Percentiles rank a stretch among this genome's conserved stretches.
phyloP scores from a whole-genome alignment of 2,888 invertebrate genomes.

The Sarcophaga caerulescens region DNA sequence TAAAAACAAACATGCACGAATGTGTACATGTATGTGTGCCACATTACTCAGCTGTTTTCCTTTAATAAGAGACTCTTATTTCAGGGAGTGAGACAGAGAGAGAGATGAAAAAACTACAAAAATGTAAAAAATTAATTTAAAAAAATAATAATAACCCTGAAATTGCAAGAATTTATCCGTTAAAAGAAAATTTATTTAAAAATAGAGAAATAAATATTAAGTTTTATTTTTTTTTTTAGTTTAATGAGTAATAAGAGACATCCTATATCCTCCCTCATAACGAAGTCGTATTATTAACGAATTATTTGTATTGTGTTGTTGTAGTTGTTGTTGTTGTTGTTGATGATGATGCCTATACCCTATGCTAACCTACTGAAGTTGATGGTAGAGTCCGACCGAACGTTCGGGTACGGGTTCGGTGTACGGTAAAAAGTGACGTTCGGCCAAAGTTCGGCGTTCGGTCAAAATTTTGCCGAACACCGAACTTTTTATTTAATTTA shows the following conservation, averaged over 20 bases:
- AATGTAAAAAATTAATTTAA: too few relatives aligned
- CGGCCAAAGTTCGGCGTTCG: too few relatives aligned
- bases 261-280: not conserved
- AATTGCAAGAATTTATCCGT: not conserved
- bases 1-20: not conserved
- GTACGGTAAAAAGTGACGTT: too few relatives aligned
- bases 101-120: not conserved
- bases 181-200: not conserved
- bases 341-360: not conserved
- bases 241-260: not conserved
- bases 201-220: not conserved
- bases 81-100: too few relatives aligned
- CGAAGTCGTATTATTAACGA: too few relatives aligned
- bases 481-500: too few relatives aligned
- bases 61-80: too few relatives aligned
- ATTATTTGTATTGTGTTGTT: constrained; percentile 8
- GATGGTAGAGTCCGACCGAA: too few relatives aligned
- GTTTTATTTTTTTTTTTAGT: not conserved
- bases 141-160: not conserved
- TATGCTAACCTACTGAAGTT: too few relatives aligned
- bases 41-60: not conserved
- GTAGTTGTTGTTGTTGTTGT: constrained; percentile 18
- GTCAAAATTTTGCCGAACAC: too few relatives aligned
- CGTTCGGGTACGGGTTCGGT: too few relatives aligned
- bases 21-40: not conserved